Conservation (phyloP, 53 echinoderm and acorn worm genomes). For the Glandiceps talaboti region DNA sequence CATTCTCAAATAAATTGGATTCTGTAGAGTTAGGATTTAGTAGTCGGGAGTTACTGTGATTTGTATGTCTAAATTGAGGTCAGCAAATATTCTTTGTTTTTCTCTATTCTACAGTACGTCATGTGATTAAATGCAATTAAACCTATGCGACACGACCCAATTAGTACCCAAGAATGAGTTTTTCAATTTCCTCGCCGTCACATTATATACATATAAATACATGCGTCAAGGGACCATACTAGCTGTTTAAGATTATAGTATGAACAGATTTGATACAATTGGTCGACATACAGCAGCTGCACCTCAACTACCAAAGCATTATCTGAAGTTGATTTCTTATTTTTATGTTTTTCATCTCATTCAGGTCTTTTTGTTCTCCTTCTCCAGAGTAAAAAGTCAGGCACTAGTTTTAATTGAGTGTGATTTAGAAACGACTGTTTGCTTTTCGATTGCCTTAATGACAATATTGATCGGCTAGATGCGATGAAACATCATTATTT, state of each 20-base stretch:
- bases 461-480: too few relatives aligned
- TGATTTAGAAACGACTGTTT: too few relatives aligned
- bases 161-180: background rate
- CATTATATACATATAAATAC: background rate
- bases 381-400: too few relatives aligned
- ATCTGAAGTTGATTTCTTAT: background rate
- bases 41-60: background rate
- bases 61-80: background rate
- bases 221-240: background rate
- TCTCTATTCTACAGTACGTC: background rate
- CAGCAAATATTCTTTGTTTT: background rate
- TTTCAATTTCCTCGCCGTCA: background rate
- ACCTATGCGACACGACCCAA: background rate
- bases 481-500: too few relatives aligned
- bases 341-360: too few relatives aligned
- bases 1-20: background rate
- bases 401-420: too few relatives aligned
- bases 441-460: too few relatives aligned
- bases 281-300: too few relatives aligned
- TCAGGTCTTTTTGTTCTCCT: too few relatives aligned
- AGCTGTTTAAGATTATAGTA: background rate
- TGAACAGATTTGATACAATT: too few relatives aligned
- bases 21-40: background rate
- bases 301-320: background rate
- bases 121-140: background rate